Evolutionary conservation across 1,140 invertebrate species (phyloP).

Genomic region (Drosophila pseudoananassae): DNA sequence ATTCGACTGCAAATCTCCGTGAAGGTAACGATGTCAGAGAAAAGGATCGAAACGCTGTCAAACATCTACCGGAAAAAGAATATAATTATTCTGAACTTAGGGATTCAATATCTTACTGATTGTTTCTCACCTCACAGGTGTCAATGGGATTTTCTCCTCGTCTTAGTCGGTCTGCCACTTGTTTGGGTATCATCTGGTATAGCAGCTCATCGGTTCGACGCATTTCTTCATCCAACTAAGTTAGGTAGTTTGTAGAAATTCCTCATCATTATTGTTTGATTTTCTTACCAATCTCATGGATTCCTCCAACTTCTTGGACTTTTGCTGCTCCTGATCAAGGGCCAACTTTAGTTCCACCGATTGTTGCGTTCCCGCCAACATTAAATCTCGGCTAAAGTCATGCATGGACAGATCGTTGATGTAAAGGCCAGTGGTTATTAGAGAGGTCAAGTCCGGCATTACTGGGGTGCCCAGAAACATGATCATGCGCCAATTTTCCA

Average conservation of each 20-base stretch:
- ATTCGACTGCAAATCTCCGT: conserved; percentile 98
- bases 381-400: conserved; percentile 98
- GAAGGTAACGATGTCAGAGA: conserved; percentile 98
- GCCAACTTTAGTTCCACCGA: conserved; percentile 98
- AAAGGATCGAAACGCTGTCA: conserved; percentile 96
- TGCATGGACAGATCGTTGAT: conserved; percentile 99
- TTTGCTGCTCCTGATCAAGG: conserved; percentile 97
- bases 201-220: conserved; percentile 96
- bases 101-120: background rate
- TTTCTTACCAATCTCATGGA: conserved; percentile 89
- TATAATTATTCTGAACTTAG: background rate
- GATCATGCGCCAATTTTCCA: conserved; percentile 98
- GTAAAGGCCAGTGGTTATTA: conserved; percentile 94
- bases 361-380: conserved; percentile 98
- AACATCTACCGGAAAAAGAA: conserved; percentile 88
- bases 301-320: conserved; percentile 97
- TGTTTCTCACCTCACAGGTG: conserved; percentile 93
- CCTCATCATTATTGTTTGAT: rapidly evolving
- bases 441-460: conserved; percentile 95
- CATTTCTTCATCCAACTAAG: conserved; percentile 97
- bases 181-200: conserved; percentile 99
- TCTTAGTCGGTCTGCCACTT: conserved; percentile 95
- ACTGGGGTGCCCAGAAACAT: conserved; percentile 98
- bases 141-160: conserved; percentile 97
- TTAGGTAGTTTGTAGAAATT: no score